A percentile compares a stretch with the other conserved stretches of the same genome.
Evolutionary conservation across 2,888 invertebrate species (phyloP).

Genomic region (Lasioglossum marginatum): DNA sequence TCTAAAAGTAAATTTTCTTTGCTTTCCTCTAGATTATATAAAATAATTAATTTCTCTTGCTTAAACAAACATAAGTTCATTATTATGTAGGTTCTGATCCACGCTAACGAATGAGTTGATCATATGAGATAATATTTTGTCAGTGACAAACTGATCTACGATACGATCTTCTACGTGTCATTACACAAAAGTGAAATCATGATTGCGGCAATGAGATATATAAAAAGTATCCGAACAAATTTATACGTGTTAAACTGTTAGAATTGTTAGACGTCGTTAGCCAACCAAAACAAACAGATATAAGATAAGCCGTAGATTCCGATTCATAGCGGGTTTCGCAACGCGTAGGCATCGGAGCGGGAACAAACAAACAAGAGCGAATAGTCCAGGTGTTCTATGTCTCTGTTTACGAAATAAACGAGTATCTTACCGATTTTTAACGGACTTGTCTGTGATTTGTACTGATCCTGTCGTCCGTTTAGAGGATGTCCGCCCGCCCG

Average conservation of each 20-base stretch:
- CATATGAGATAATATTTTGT: neutral
- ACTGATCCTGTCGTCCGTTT: slow-evolving; percentile 62
- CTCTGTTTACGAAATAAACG: neutral
- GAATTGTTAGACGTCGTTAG: neutral
- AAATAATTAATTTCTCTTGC: neutral
- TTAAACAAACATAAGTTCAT: neutral
- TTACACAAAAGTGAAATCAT: neutral
- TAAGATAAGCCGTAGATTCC: neutral
- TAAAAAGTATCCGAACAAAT: neutral
- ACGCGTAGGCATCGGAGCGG: neutral
- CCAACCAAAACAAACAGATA: neutral
- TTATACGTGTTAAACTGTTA: neutral
- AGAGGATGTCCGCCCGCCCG: slow-evolving; percentile 72
- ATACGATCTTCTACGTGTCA: neutral
- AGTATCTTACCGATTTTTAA: slow-evolving; percentile 57
- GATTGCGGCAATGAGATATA: neutral
- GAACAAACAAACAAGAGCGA: neutral
- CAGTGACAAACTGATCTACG: neutral
- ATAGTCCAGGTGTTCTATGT: neutral
- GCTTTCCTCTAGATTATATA: neutral
- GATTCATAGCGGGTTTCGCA: neutral
- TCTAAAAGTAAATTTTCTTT: neutral
- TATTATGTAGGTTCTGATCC: neutral
- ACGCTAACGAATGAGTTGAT: neutral
- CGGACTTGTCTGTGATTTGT: slow-evolving; percentile 47